phyloP scores from a whole-genome alignment of 2,797 vertebrate genomes.

The Lateolabrax maculatus region DNA sequence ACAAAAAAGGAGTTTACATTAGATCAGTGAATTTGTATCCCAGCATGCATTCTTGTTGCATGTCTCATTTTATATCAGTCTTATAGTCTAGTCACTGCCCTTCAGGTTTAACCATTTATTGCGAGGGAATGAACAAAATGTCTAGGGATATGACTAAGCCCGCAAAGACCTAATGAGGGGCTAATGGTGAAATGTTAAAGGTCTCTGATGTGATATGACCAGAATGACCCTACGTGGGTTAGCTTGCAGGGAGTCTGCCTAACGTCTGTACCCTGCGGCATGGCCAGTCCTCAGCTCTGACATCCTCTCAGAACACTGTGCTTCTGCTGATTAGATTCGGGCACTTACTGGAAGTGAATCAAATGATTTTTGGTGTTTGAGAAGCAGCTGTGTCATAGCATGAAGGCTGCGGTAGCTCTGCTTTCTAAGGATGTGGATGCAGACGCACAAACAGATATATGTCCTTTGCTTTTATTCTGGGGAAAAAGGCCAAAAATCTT shows the following conservation, averaged over 20 bases:
- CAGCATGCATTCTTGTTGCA: conserved; percentile 25
- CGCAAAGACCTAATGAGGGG: conserved; percentile 51
- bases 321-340: conserved; percentile 61
- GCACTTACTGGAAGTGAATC: conserved; percentile 64
- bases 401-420: conserved; percentile 61
- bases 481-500: conserved; percentile 23
- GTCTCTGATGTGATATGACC: conserved; percentile 64
- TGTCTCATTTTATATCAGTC: conserved; percentile 14
- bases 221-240: conserved; percentile 58
- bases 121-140: conserved; percentile 55
- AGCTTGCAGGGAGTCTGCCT: conserved; percentile 48
- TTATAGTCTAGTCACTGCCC: conserved; percentile 33
- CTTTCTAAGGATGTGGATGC: conserved; percentile 75
- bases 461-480: conserved; percentile 26
- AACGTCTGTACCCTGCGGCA: conserved; percentile 52
- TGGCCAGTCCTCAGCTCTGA: conserved; percentile 42
- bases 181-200: conserved; percentile 68
- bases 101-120: conserved; percentile 47
- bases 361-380: conserved; percentile 57
- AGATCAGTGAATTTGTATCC: conserved; percentile 14
- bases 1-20: conserved; percentile 18
- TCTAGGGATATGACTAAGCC: conserved; percentile 64
- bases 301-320: conserved; percentile 56
- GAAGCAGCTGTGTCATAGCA: conserved; percentile 51
- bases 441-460: conserved; percentile 15